Percentiles rank a stretch among this genome's conserved stretches.
Conservation (phyloP, 2,888 invertebrate genomes). For the Pyrgus malvae region DNA sequence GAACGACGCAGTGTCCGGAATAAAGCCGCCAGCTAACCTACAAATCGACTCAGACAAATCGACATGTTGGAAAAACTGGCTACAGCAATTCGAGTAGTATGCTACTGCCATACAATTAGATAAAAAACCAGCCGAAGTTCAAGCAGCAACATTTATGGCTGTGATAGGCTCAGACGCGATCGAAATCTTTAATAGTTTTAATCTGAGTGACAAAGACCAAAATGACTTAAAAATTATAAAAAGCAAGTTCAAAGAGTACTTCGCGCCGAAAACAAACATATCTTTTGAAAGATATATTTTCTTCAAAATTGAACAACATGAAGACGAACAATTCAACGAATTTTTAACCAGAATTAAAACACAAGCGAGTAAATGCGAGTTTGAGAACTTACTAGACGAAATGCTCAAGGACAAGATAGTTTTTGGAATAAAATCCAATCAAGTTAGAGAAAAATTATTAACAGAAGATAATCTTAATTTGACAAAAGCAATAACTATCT, state of each 20-base stretch:
- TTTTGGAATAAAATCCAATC: slow-evolving; percentile 30
- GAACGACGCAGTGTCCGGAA: too few species aligned
- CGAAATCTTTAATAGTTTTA: slow-evolving; percentile 21
- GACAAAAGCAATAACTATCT: slow-evolving; percentile 29
- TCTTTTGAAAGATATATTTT: slow-evolving; percentile 33
- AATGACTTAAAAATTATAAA: slow-evolving; percentile 20
- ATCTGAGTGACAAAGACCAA: slow-evolving; percentile 12
- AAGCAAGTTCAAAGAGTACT: slow-evolving; percentile 21
- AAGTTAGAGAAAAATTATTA: slow-evolving; percentile 29
- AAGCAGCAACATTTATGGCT: too few species aligned
- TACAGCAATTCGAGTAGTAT: too few species aligned
- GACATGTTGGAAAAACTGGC: too few species aligned
- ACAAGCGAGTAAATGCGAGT: slow-evolving; percentile 34
- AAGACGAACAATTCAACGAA: slow-evolving; percentile 30
- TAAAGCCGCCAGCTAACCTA: too few species aligned
- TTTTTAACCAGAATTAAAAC: slow-evolving; percentile 33
- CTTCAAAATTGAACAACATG: slow-evolving; percentile 32
- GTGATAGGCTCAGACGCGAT: slow-evolving; percentile 26
- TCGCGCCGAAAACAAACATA: slow-evolving; percentile 28
- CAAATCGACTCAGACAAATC: too few species aligned
- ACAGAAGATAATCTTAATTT: slow-evolving; percentile 22
- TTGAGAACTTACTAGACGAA: slow-evolving; percentile 32
- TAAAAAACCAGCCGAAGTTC: too few species aligned
- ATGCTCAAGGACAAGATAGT: slow-evolving; percentile 36
- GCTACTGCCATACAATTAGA: too few species aligned